Conservation (phyloP, 2,888 invertebrate genomes). For the Eupithecia pulchellata region DNA sequence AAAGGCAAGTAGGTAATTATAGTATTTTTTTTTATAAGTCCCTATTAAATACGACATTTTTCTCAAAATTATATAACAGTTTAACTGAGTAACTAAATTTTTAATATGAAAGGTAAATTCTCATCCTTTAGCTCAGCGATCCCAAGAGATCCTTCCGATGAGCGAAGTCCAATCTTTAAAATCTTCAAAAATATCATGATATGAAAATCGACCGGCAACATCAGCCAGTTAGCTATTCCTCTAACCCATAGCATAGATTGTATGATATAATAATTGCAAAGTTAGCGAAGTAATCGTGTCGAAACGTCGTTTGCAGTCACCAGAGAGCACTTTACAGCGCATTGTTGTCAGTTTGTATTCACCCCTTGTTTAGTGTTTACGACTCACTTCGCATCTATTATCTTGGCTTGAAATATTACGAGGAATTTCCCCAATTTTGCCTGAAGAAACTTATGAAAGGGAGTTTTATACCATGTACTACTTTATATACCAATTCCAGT, state of each 20-base stretch:
- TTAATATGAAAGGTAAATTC: too few relatives aligned
- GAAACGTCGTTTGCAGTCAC: constrained; percentile 4
- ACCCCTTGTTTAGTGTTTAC: constrained; percentile 20
- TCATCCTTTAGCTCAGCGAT: neutral
- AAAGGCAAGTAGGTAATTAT: too few relatives aligned
- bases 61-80: too few relatives aligned
- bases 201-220: neutral
- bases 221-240: neutral
- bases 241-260: neutral
- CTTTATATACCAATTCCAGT: neutral
- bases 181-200: neutral
- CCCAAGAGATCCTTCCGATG: neutral
- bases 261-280: neutral
- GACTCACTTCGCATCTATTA: constrained; percentile 12
- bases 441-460: neutral
- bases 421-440: neutral
- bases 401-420: neutral
- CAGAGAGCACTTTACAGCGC: constrained; percentile 20
- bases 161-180: neutral
- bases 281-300: neutral
- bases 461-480: neutral
- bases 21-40: too few relatives aligned
- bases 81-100: too few relatives aligned
- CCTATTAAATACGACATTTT: too few relatives aligned
- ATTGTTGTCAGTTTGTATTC: constrained; percentile 26